These are phyloP conservation scores for Otolemur crassicaudatus DNA, from an alignment of 2,797 vertebrate species.

Conservation along the genomic window DNA sequence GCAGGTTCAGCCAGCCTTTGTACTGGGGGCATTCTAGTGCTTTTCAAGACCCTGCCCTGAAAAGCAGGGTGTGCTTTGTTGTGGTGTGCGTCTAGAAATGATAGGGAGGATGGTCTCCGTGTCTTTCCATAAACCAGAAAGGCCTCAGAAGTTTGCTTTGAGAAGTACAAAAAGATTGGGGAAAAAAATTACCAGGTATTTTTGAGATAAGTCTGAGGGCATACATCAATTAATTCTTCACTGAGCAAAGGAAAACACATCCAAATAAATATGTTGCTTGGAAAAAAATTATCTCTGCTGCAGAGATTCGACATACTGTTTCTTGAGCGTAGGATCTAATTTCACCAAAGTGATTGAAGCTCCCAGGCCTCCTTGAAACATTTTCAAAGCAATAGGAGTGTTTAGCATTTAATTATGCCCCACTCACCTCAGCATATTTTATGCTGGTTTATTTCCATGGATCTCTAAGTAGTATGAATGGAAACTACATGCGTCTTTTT, in stretches of 20 bases:
- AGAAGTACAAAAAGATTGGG: conserved; percentile 92
- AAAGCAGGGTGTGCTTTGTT: no score
- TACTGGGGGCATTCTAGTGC: not conserved
- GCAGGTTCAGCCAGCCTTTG: not conserved
- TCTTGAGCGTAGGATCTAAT: conserved; percentile 74
- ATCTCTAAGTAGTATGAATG: conserved; percentile 18
- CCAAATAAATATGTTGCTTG: conserved; percentile 93
- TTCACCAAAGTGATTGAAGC: conserved; percentile 66
- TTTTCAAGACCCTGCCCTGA: not conserved
- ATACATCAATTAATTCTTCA: conserved; percentile 92
- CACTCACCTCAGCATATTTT: not conserved
- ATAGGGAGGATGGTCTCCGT: not conserved
- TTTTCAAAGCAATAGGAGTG: conserved; percentile 38
- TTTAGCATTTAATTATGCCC: conserved; percentile 41
- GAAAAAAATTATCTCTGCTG: conserved; percentile 87
- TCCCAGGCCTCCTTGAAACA: conserved; percentile 54
- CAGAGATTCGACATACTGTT: conserved; percentile 77
- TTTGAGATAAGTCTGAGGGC: conserved; percentile 88
- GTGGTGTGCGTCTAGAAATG: not conserved
- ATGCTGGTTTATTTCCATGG: not conserved
- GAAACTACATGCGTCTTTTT: conserved; percentile 19
- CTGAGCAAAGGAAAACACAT: conserved; percentile 89
- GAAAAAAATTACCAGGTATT: conserved; percentile 89
- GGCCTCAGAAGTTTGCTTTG: conserved; percentile 90
- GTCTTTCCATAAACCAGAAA: conserved; percentile 21